Base-by-base conservation (phyloP, 2,888 invertebrate species). In the Artemia sp. region DNA sequence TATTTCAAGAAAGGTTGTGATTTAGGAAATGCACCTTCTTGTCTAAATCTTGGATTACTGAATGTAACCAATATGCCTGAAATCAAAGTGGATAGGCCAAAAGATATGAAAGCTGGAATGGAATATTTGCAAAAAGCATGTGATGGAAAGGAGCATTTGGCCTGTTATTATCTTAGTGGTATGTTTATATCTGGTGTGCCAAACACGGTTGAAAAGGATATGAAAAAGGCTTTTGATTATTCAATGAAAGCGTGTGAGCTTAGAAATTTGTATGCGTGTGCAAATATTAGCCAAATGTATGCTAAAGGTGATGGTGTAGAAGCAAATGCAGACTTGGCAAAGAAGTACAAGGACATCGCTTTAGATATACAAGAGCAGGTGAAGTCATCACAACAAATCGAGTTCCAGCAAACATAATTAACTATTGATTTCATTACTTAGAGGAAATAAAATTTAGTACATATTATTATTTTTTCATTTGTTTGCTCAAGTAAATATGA, bases 251-350 rank as follows among this genome's bases (percentile, higher is more conserved):
- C 88, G 0, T 97, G 96, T 77, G 88, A 92, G 72, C 79, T 86
- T 0, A 89, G 88, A 24, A 88, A 92, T 76, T 85, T 91, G 77
- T 88, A 87, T 76, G 89, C 90, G 0, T 97, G 97, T 80, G 87
- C 88, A 0, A 95, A 95, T 80, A 81, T 94, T 1, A 87, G 92
- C 76, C 85, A 88, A 78, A 92, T 92, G 89, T 89, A 90, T 77
- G 82, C 83, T 52, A 85, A 84, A 76, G 92, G 92, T 12, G 90
- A 93, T 73, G 93, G 93, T 2, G 87, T 86, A 0, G 85, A 85
- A 69, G 85, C 88, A 76, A 85, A 88, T 78, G 76, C 79, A 68
- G 83, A 85, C 70, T 81, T 89, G 75, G 86, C 90, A 0, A 84
- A 88, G 71, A 83, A 84, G 73, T 92, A 85, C 76, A 88, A 86